A percentile compares a stretch with the other conserved stretches of the same genome.
Conservation (phyloP, 2,113 vertebrate species). For the Ovibos moschatus region DNA sequence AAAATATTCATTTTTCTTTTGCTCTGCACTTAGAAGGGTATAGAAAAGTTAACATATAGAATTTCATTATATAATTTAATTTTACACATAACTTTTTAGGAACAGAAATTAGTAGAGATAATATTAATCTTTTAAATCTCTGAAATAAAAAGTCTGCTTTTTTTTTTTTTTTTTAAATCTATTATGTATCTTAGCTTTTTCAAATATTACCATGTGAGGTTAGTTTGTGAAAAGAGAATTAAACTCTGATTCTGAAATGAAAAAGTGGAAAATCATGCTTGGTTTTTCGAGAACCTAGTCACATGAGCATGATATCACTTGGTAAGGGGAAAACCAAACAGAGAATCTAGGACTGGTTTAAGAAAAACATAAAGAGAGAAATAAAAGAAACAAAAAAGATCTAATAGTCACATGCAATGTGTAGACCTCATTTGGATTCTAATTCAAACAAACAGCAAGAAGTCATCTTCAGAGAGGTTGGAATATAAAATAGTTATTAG, state of each 20-base stretch:
- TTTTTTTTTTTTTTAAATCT: not conserved
- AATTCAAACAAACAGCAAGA: not conserved
- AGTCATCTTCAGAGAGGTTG: not conserved
- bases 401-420: not conserved
- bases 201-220: not conserved
- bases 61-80: slow-evolving; percentile 23
- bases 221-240: not conserved
- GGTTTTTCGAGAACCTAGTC: not conserved
- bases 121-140: not conserved
- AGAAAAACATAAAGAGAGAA: not conserved
- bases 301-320: not conserved
- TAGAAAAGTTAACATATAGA: not conserved
- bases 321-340: not conserved
- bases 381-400: not conserved
- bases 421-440: not conserved
- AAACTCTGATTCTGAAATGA: not conserved
- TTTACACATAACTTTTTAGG: slow-evolving; percentile 19
- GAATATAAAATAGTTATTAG: not conserved
- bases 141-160: not conserved
- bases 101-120: slow-evolving; percentile 7
- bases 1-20: slow-evolving; percentile 49
- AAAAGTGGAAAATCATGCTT: not conserved
- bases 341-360: not conserved
- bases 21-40: not conserved
- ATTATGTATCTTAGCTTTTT: not conserved